Evolutionary conservation across 1,140 invertebrate genomes (phyloP).

Genomic region (Zaprionus tsacasi): DNA sequence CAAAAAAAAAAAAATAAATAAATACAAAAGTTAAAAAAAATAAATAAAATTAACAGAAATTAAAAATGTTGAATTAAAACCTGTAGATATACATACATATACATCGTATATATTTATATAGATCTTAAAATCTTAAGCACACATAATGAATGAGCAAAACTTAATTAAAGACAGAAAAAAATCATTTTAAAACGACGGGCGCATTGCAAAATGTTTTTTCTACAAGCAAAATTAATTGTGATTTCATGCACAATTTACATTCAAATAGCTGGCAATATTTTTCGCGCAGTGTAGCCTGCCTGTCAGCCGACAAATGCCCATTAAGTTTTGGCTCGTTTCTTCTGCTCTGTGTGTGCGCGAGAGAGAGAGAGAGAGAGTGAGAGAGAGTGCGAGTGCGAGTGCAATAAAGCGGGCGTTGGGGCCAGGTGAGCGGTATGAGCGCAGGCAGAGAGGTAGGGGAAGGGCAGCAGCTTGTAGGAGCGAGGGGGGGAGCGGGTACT

Average conservation of each 20-base stretch:
- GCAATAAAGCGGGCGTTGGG: not conserved
- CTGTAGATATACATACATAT: no score
- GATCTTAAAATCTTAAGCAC: no score
- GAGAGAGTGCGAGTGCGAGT: not conserved
- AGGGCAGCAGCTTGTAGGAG: not conserved
- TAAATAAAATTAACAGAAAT: no score
- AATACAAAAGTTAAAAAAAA: no score
- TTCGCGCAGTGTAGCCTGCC: conserved; percentile 12
- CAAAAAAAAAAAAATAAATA: no score
- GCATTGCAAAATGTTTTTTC: not conserved
- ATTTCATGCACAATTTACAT: conserved; percentile 13
- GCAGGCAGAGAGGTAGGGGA: not conserved
- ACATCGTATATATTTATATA: no score
- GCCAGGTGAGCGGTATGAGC: not conserved
- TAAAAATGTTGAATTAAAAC: no score
- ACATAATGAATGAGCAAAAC: not conserved
- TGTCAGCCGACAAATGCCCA: conserved; percentile 40
- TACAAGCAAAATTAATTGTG: not conserved
- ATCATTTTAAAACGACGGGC: no score
- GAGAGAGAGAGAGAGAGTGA: not conserved
- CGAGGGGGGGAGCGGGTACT: not conserved
- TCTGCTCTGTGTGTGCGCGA: not conserved
- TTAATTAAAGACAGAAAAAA: not conserved
- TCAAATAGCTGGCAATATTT: conserved; percentile 2
- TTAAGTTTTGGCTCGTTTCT: conserved; percentile 40